Evolutionary conservation across 2,888 invertebrate genomes (phyloP).

Genomic region (Meghimatium bilineatum): DNA sequence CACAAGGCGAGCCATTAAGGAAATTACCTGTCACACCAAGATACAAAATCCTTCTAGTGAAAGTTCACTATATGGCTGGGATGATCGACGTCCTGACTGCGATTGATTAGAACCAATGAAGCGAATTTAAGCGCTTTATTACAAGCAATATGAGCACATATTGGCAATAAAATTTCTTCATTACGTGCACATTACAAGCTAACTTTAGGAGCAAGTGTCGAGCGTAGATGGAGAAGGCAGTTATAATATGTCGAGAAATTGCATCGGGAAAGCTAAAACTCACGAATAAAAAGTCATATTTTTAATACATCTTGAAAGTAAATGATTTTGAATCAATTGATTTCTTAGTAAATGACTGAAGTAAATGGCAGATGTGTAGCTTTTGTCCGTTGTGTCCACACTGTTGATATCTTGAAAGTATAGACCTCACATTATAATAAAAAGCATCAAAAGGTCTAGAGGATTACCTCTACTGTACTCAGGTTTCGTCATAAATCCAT

Average conservation of each 20-base stretch:
- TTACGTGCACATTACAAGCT: neutral
- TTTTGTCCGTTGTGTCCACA: too few relatives aligned
- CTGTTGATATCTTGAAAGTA: too few relatives aligned
- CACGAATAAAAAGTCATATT: too few relatives aligned
- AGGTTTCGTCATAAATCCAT: too few relatives aligned
- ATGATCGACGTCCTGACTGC: constrained; percentile 32
- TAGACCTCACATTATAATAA: too few relatives aligned
- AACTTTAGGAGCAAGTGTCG: neutral
- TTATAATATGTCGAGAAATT: neutral
- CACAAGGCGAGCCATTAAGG: constrained; percentile 41
- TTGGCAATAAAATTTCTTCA: constrained; percentile 12
- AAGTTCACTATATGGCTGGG: constrained; percentile 22
- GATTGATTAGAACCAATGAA: constrained; percentile 42
- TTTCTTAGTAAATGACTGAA: too few relatives aligned
- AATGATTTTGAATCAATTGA: too few relatives aligned
- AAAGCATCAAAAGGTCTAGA: too few relatives aligned
- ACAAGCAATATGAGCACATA: constrained; percentile 25
- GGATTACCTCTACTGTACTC: too few relatives aligned
- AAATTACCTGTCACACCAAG: constrained; percentile 43
- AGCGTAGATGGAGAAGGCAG: neutral
- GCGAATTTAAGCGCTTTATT: constrained; percentile 26
- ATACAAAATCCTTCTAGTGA: constrained; percentile 31
- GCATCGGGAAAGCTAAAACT: too few relatives aligned
- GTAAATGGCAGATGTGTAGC: too few relatives aligned
- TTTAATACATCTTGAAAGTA: too few relatives aligned